These are phyloP conservation scores for Gastracanthus pulcherrimus DNA, from an alignment of 2,888 invertebrate genomes.

Conservation along the genomic window DNA sequence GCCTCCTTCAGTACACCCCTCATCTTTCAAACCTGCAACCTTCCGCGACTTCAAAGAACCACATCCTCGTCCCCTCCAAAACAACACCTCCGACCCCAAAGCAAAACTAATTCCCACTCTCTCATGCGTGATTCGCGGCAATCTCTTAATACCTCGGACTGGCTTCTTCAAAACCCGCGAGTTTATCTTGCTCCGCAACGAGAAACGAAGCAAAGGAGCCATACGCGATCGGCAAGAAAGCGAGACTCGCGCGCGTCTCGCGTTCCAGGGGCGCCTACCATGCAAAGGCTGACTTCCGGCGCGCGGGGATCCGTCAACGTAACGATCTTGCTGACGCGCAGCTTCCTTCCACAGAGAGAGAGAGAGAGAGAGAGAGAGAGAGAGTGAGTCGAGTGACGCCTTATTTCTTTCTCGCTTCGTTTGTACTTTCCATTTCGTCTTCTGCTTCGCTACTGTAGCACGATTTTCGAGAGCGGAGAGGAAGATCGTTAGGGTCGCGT, in stretches of 20 bases:
- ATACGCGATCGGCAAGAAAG: neutral
- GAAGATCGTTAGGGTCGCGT: conserved; percentile 64
- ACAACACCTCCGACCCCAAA: too few species aligned
- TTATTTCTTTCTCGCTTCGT: conserved; percentile 60
- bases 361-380: too few species aligned
- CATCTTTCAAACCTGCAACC: neutral
- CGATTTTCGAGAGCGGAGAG: conserved; percentile 14
- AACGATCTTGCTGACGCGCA: conserved; percentile 76
- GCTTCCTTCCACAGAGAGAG: conserved; percentile 67
- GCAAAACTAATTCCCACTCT: too few species aligned
- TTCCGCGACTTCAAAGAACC: neutral
- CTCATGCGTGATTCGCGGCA: neutral
- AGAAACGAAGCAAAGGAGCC: too few species aligned
- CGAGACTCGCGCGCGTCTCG: neutral
- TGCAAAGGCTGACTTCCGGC: conserved; percentile 67
- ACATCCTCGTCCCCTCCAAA: too few species aligned
- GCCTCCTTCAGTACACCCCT: too few species aligned
- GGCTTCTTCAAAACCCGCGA: neutral
- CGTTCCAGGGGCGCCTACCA: conserved; percentile 57
- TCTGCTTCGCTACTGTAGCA: too few species aligned
- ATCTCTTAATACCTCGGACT: neutral
- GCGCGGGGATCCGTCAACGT: conserved; percentile 71
- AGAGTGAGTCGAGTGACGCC: conserved; percentile 59
- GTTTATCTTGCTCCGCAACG: neutral
- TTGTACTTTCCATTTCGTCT: neutral